Evolutionary conservation across 2,797 vertebrate genomes (phyloP), one percentile per base, ranked within the genome.

Genomic region (Alosa sapidissima): DNA sequence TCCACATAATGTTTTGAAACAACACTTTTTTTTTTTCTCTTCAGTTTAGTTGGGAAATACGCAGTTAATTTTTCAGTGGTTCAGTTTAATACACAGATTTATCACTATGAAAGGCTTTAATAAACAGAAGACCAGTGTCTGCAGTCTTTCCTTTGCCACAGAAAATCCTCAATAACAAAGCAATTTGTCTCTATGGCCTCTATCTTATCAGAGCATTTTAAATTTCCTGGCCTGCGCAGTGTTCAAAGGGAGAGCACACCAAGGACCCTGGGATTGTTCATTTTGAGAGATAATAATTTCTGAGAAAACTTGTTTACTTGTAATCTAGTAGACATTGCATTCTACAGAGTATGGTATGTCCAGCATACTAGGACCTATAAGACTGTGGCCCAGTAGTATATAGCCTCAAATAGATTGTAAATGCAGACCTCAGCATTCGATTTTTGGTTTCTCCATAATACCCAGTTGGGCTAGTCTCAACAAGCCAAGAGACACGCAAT

Each of bases 151-250:
- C 36, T 41, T 28, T 75, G 14, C 13, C 68, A 45, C 33, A 41
- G 11, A 16, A 16, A 36, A 16, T 41, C 68, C 33, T 5, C 68
- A 75, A 75, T 75, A 75, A 14, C 68, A 75, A 75, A 75, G 68
- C 68, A 75, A 75, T 75, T 75, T 75, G 13, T 75, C 33, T 75
- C 36, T 14, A 75, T 41, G 68, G 33, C 41, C 16, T 75, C 68
- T 14, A 41, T 28, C 33, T 75, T 75, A 75, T 75, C 68, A 72
- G 68, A 41, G 33, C 68, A 75, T 75, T 75, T 75, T 75, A 75
- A 75, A 75, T 75, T 75, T 75, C 68, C 68, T 75, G 68, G 13
- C 41, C 33, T 75, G 68, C 68, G 41, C 33, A 75, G 41, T 75
- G 36, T 75, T 75, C 68, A 75, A 75, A 5, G 68, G 68, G 3